phyloP scores from a whole-genome alignment of 2,888 invertebrate genomes.

The Aporophyla nigra region DNA sequence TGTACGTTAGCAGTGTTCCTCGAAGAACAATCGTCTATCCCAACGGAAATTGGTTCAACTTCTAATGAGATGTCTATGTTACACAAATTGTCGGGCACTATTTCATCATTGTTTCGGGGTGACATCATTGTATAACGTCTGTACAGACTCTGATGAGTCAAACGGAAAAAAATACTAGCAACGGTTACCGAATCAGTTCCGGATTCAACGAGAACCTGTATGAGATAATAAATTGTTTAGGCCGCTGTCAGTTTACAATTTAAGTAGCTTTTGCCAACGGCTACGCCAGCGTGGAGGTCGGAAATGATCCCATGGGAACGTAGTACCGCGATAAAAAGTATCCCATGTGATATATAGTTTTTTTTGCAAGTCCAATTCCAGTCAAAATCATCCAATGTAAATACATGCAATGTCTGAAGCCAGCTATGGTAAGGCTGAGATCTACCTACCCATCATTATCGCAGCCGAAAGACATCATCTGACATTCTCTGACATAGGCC shows the following conservation, averaged over 20 bases:
- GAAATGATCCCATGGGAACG: too few relatives aligned
- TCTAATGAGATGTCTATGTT: background rate
- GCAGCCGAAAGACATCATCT: too few relatives aligned
- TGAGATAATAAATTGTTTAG: slow-evolving; percentile 14
- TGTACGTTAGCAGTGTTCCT: background rate
- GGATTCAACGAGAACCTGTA: slow-evolving; percentile 27
- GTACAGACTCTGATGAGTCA: slow-evolving; percentile 37
- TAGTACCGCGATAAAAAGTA: too few relatives aligned
- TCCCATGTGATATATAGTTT: too few relatives aligned
- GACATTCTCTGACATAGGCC: too few relatives aligned
- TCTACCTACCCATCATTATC: too few relatives aligned
- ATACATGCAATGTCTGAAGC: too few relatives aligned
- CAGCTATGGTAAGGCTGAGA: too few relatives aligned
- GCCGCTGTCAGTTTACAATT: background rate
- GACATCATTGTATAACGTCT: slow-evolving; percentile 35
- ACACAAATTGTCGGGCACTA: background rate
- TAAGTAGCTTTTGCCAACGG: too few relatives aligned
- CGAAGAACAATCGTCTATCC: background rate
- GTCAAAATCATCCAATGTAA: too few relatives aligned
- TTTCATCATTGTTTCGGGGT: slow-evolving; percentile 24
- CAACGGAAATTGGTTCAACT: background rate
- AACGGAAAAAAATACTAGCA: slow-evolving; percentile 3
- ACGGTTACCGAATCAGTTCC: slow-evolving; percentile 23
- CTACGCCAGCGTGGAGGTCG: too few relatives aligned
- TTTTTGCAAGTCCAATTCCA: too few relatives aligned